Evolutionary conservation across 2,113 vertebrate species (phyloP).

Genomic region (Pungitius pungitius): DNA sequence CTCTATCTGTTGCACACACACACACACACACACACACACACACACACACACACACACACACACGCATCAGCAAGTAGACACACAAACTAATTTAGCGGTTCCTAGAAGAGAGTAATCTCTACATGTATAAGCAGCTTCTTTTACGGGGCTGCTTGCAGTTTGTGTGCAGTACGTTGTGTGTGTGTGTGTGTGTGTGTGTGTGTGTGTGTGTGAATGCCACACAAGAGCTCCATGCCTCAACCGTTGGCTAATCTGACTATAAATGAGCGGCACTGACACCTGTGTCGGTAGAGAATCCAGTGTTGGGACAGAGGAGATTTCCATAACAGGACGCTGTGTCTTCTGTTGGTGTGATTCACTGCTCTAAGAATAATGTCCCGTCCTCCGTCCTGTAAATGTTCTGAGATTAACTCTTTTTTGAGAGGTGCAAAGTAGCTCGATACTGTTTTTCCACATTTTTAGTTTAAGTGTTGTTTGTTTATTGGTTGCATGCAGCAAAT

Average conservation of each 20-base stretch:
- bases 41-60: slow-evolving; percentile 23
- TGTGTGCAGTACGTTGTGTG: slow-evolving; percentile 5
- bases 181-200: slow-evolving; percentile 20
- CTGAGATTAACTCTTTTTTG: slow-evolving; percentile 17
- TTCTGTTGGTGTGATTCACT: slow-evolving; percentile 58
- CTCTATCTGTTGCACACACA: not conserved
- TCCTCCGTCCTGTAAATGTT: slow-evolving; percentile 16
- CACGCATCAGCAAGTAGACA: slow-evolving; percentile 29
- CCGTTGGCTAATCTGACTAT: slow-evolving; percentile 65
- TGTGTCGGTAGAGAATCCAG: slow-evolving; percentile 58
- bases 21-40: slow-evolving; percentile 14
- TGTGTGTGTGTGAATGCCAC: slow-evolving; percentile 20
- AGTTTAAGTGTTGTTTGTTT: not conserved
- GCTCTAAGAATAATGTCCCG: slow-evolving; percentile 50
- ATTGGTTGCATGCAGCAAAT: not conserved
- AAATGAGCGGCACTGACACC: slow-evolving; percentile 64
- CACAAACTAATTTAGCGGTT: slow-evolving; percentile 41
- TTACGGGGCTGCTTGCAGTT: slow-evolving; percentile 21
- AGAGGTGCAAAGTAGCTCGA: not conserved
- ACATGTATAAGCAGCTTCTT: slow-evolving; percentile 56
- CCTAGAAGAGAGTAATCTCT: slow-evolving; percentile 61
- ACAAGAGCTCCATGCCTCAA: slow-evolving; percentile 54
- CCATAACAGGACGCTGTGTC: slow-evolving; percentile 53
- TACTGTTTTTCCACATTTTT: slow-evolving; percentile 5
- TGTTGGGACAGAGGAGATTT: slow-evolving; percentile 49